These are phyloP conservation scores for Spea multiplicata DNA, from an alignment of 2,113 vertebrate genomes.

Conservation along the genomic window DNA sequence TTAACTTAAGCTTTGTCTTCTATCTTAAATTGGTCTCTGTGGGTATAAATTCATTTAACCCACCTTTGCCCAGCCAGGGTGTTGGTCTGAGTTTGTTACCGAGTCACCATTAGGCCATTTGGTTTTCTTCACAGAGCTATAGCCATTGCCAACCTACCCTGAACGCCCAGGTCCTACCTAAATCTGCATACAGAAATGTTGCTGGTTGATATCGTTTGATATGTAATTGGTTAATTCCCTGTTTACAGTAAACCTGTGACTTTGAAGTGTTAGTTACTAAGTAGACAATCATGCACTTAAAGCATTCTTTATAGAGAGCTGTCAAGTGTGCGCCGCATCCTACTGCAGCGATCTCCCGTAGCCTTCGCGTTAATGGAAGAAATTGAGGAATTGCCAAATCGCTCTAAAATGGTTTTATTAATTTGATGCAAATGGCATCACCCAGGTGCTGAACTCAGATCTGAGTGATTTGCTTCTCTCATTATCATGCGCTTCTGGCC, in stretches of 20 bases:
- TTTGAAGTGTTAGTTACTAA: constrained; percentile 5
- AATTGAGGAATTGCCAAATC: constrained; percentile 38
- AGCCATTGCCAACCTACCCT: too few species aligned
- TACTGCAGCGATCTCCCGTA: background rate
- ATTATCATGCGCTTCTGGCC: constrained; percentile 57
- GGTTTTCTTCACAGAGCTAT: too few species aligned
- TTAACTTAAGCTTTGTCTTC: too few species aligned
- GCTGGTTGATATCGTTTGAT: background rate
- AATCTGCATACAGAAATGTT: too few species aligned
- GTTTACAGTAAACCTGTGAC: constrained; percentile 15
- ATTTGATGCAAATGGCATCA: constrained; percentile 55
- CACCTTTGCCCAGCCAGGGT: too few species aligned
- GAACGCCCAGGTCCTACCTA: too few species aligned
- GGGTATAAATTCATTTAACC: too few species aligned
- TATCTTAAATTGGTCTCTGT: too few species aligned
- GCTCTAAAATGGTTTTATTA: constrained; percentile 46
- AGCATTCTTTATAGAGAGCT: background rate
- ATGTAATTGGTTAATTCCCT: background rate
- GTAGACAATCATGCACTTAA: constrained; percentile 2
- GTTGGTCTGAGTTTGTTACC: too few species aligned
- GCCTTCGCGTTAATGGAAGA: constrained; percentile 9
- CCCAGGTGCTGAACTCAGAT: constrained; percentile 47
- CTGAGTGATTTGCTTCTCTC: constrained; percentile 44
- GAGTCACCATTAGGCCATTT: too few species aligned
- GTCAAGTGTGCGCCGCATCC: background rate